Percentiles rank a stretch among this genome's conserved stretches.
These are phyloP conservation scores for Mercenaria mercenaria DNA, from an alignment of 1,140 invertebrate genomes.

Conservation along the genomic window DNA sequence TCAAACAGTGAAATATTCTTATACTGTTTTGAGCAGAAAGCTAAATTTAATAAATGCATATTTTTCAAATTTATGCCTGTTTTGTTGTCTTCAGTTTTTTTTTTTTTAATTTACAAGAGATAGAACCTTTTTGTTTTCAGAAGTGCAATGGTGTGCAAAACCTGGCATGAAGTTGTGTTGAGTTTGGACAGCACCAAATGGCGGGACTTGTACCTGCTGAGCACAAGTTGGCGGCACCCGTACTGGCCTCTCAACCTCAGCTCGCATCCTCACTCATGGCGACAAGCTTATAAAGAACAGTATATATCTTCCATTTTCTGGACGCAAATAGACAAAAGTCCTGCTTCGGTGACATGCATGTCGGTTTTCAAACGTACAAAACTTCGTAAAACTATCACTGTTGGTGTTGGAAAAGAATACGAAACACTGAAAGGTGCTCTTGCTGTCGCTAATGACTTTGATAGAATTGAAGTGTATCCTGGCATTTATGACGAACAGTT, in stretches of 20 bases:
- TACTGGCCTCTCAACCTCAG: constrained; percentile 80
- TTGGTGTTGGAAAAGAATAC: constrained; percentile 77
- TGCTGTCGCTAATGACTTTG: constrained; percentile 79
- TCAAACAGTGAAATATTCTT: no score
- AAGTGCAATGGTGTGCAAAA: constrained; percentile 78
- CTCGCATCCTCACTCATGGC: constrained; percentile 80
- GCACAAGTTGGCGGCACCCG: constrained; percentile 80
- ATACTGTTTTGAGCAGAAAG: no score
- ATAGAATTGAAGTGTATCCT: constrained; percentile 80
- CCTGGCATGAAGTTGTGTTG: constrained; percentile 78
- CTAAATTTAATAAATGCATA: no score
- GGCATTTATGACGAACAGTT: constrained; percentile 84
- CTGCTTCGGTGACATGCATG: constrained; percentile 72
- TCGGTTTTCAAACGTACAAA: constrained; percentile 74
- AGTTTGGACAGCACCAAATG: constrained; percentile 79
- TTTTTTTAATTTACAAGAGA: no score
- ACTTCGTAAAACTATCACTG: constrained; percentile 75
- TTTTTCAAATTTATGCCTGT: no score
- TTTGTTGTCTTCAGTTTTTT: no score
- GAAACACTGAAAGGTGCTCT: constrained; percentile 80
- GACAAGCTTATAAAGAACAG: constrained; percentile 77
- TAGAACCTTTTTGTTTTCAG: neutral
- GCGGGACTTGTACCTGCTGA: constrained; percentile 78
- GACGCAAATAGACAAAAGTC: constrained; percentile 68
- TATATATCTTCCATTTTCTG: constrained; percentile 76